Base-by-base conservation (phyloP, 92 coral and sea anemone genomes). In the Siderastrea radians region DNA sequence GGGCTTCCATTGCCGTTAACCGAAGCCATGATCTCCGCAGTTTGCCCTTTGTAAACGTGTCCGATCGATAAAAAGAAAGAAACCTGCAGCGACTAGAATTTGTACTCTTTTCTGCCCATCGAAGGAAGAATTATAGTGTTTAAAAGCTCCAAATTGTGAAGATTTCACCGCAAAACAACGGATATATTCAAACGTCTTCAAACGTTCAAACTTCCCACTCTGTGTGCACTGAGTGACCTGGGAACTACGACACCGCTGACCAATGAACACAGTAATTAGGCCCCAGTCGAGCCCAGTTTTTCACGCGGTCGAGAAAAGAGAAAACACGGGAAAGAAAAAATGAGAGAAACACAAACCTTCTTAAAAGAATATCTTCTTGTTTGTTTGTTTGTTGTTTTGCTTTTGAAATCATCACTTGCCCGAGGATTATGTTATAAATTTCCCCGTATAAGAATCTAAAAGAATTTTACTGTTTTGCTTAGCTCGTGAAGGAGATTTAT, bases 1-100 rank as follows among this genome's bases (percentile, higher is more conserved):
- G 94, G 94, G 63, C 93, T 93, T 0, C 91, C 95, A 78, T 70
- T 66, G 1, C 93, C 93, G 52, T 82, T 82, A 58, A 90, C 80
- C 15, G 93, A 80, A 38, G 95, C 77, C 95, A 93, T 93, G 68
- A 69, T 13, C 68, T 66, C 8, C 9, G 68, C 50, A 62, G 66
- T 7, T 71, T 44, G 17, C 11, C 62, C 50, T 44, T 76, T 76
- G 16, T 46, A 46, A 45, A 59, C 26, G 69, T 55, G 14, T 51
- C 51, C 11, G 50, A 16, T 77, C 38, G 38, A 77, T 50, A 47
- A 49, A 55, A 57, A 26, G n/a, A 76, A 76, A 62, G 3, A 76
- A 1, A 75, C 12, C 49, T 75, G 26, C 79, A 78, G 57, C 49
- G 38, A 26, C 38, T 26, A 26, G 38, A 26, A 26, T 26, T 16